These are phyloP conservation scores for Acanthiza pusilla DNA, from an alignment of 2,797 vertebrate genomes.

Conservation along the genomic window DNA sequence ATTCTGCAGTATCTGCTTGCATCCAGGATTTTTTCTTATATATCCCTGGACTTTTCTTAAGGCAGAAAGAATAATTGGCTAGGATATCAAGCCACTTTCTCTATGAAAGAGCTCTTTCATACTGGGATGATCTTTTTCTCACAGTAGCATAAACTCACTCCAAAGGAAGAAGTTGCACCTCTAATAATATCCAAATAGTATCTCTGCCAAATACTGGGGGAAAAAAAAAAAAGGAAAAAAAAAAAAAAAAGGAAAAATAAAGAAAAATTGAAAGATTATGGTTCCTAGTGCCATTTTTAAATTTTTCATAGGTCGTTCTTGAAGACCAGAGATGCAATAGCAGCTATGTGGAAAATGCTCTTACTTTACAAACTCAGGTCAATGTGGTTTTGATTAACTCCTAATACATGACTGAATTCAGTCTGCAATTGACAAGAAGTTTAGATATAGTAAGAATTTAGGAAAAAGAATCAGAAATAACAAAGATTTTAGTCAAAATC, in stretches of 20 bases:
- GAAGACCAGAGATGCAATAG: background rate
- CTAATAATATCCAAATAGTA: background rate
- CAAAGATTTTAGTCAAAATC: background rate
- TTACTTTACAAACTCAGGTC: background rate
- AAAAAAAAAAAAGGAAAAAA: too few relatives aligned
- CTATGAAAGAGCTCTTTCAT: background rate
- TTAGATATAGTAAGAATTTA: background rate
- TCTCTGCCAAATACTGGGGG: background rate
- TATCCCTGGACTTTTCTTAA: background rate
- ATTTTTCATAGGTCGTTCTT: background rate
- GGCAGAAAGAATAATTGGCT: background rate
- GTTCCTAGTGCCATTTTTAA: background rate
- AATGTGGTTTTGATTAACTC: background rate
- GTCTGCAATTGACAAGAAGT: background rate
- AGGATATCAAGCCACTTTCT: background rate
- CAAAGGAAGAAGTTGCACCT: background rate
- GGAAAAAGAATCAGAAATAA: background rate
- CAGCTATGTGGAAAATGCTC: background rate
- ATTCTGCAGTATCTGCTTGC: background rate
- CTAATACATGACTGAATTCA: background rate
- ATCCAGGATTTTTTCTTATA: background rate
- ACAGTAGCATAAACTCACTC: background rate
- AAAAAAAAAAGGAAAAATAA: too few relatives aligned
- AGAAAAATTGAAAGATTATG: background rate
- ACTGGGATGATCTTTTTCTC: background rate